Evolutionary conservation across 2,797 vertebrate genomes (phyloP).

Genomic region (Catharus ustulatus): DNA sequence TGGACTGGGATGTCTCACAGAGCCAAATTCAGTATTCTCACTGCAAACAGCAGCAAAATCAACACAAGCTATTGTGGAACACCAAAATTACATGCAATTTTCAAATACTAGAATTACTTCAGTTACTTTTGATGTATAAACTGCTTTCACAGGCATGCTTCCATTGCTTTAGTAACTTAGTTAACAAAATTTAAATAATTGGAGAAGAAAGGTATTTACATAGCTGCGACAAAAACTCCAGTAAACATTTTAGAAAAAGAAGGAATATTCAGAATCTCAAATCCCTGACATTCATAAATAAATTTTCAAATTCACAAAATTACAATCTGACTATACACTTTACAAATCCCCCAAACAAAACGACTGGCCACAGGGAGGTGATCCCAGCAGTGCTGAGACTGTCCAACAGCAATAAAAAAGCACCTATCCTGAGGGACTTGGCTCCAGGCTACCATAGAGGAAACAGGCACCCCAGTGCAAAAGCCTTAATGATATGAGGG

Average conservation of each 20-base stretch:
- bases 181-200: not conserved
- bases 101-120: not conserved
- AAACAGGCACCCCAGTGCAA: not conserved
- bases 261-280: not conserved
- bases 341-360: not conserved
- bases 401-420: not conserved
- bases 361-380: fast-evolving
- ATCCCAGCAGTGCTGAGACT: not conserved
- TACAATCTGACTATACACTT: not conserved
- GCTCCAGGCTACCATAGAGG: not conserved
- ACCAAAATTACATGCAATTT: not conserved
- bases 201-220: not conserved
- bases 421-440: not conserved
- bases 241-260: not conserved
- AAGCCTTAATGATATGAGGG: conserved; percentile 18
- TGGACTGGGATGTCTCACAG: not conserved
- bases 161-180: not conserved
- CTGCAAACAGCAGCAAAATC: not conserved
- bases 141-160: not conserved
- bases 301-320: not conserved
- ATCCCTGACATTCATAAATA: not conserved
- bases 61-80: not conserved
- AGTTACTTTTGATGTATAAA: not conserved
- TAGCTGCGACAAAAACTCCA: not conserved
- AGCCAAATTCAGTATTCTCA: not conserved